These are phyloP conservation scores for Anhinga anhinga DNA, from an alignment of 2,113 vertebrate species.

Conservation along the genomic window DNA sequence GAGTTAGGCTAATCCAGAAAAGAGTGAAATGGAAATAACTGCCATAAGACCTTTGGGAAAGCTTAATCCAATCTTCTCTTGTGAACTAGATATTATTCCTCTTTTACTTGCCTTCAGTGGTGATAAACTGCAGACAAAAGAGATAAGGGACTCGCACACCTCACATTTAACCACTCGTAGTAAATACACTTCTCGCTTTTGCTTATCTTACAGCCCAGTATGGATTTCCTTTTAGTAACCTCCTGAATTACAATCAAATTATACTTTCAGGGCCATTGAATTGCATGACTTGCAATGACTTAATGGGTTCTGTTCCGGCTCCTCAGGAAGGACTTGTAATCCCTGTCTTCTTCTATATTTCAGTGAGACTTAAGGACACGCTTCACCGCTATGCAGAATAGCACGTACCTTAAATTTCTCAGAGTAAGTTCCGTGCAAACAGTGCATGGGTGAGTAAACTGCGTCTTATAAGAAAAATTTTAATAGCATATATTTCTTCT, in stretches of 20 bases:
- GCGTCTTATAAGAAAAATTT: not conserved
- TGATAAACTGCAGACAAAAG: slow-evolving; percentile 53
- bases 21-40: not conserved
- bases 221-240: slow-evolving; percentile 60
- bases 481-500: not conserved
- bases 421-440: not conserved
- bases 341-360: not conserved
- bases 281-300: slow-evolving; percentile 30
- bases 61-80: slow-evolving; percentile 50
- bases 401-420: not conserved
- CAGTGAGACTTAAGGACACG: not conserved
- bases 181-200: slow-evolving; percentile 5
- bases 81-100: slow-evolving; percentile 28
- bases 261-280: slow-evolving; percentile 26
- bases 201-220: slow-evolving; percentile 43
- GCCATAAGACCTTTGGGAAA: not conserved
- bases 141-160: not conserved
- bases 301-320: slow-evolving; percentile 26
- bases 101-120: slow-evolving; percentile 8
- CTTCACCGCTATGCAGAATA: not conserved
- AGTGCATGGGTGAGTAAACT: not conserved
- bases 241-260: slow-evolving; percentile 61
- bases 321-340: not conserved
- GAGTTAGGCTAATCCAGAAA: not conserved
- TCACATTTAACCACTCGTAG: slow-evolving; percentile 2